Conservation (phyloP, 2,888 invertebrate species). For the Diplazon laetatorius region DNA sequence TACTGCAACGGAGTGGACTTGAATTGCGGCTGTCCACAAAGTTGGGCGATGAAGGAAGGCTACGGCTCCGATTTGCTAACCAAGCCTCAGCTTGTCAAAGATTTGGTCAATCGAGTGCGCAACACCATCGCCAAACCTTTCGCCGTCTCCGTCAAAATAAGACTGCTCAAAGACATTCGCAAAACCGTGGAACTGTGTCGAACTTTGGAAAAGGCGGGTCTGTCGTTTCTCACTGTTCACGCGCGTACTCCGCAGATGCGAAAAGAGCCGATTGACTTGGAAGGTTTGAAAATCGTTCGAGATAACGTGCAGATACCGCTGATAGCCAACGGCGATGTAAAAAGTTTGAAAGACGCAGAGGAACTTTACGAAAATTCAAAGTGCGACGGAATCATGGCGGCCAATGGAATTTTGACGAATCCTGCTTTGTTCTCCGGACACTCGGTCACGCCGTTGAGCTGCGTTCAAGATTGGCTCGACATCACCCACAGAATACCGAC, state of each 20-base stretch:
- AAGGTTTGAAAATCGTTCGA: constrained; percentile 88
- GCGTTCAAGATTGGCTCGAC: constrained; percentile 92
- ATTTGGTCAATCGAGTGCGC: constrained; percentile 90
- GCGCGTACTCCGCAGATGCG: constrained; percentile 94
- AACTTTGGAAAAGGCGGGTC: constrained; percentile 92
- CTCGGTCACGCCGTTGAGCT: constrained; percentile 88
- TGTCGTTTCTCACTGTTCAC: constrained; percentile 94
- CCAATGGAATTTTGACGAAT: constrained; percentile 94
- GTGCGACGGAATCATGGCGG: constrained; percentile 95
- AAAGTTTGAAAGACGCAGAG: constrained; percentile 88
- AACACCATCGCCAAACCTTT: constrained; percentile 89
- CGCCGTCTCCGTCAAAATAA: constrained; percentile 95
- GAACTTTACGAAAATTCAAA: constrained; percentile 87
- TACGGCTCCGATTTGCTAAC: constrained; percentile 93
- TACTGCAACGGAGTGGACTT: constrained; percentile 96
- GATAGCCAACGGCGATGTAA: constrained; percentile 96
- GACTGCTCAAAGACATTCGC: constrained; percentile 88
- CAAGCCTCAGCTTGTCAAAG: constrained; percentile 92
- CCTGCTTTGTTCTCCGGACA: constrained; percentile 93
- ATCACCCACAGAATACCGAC: constrained; percentile 85
- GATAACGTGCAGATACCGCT: constrained; percentile 91
- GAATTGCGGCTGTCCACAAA: constrained; percentile 99
- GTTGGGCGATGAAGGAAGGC: constrained; percentile 96
- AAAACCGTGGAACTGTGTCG: constrained; percentile 91
- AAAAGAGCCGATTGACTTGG: constrained; percentile 88